Base-by-base conservation (phyloP, 2,113 vertebrate species). In the Coregonus clupeaformis region DNA sequence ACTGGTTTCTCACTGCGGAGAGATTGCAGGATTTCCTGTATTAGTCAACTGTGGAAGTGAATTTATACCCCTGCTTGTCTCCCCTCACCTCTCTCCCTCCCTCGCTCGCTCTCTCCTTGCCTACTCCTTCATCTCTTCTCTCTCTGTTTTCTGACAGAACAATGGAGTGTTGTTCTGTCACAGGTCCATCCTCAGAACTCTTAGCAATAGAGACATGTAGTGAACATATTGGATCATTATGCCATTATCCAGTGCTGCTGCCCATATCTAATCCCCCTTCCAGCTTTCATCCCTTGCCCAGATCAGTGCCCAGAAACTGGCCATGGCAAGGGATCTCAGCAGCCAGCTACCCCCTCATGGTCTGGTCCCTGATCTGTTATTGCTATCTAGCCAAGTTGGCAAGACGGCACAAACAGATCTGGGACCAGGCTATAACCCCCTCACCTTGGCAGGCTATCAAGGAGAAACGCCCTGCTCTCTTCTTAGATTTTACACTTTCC, bases 21-120 rank as follows among this genome's bases (percentile, higher is more conserved):
- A 90, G 80, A 90, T 90, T 92, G 89, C 85, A 87, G 89, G 89
- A 92, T 92, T 91, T 92, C 91, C 89, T 89, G 82, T 86, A 87
- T 83, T 84, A 90, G 89, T 87, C 91, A 85, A 87, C 84, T 91
- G 89, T 90, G 84, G 88, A 86, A 91, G 89, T 85, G 88, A 90
- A 88, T 89, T 89, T 88, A 89, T 86, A 86, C 88, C 73, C 73
- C 36, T 59, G 70, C 85, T 83, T 85, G 80, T 86, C 89, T 81
- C 24, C 22, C 24, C 62, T 25, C 24, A 74, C 63, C 84, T 80
- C 70, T 63, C 7, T 64, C 81, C 80, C 68, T 80, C 70, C 57
- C 7, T 64, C 81, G 78, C 68, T 42, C 9, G 2, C 36, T 42
- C 2, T 42, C 36, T 79, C 79, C 85, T 83, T 86, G 81, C 86